phyloP scores from a whole-genome alignment of 2,113 vertebrate genomes.

The Shinisaurus crocodilurus region DNA sequence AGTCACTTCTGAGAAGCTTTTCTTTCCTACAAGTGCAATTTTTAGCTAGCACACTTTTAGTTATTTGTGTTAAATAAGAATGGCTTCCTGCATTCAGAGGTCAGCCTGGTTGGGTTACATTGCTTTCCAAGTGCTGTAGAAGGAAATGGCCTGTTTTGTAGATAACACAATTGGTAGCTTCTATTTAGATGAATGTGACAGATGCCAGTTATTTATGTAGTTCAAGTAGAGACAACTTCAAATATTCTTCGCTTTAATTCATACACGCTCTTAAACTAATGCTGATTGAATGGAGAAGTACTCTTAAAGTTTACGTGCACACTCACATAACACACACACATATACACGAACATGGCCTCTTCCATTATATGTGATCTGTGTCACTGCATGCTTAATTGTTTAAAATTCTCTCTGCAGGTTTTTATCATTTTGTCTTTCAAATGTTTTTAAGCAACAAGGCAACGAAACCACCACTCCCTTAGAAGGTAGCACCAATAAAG shows the following conservation, averaged over 20 bases:
- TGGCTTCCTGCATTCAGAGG: fast-evolving
- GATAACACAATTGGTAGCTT: background rate
- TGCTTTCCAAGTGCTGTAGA: background rate
- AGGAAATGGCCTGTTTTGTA: background rate
- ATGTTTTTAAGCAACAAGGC: background rate
- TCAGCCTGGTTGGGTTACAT: fast-evolving
- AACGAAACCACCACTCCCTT: background rate
- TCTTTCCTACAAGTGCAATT: fast-evolving
- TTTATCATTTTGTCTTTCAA: background rate
- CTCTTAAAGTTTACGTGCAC: background rate
- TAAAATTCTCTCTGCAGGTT: background rate
- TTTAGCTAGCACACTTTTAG: fast-evolving
- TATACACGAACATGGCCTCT: too few species aligned
- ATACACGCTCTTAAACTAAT: background rate
- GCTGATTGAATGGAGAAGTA: background rate
- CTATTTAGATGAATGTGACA: background rate
- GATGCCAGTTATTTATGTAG: background rate
- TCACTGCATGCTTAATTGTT: background rate
- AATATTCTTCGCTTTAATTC: background rate
- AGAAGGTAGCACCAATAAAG: too few species aligned
- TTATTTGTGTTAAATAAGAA: background rate
- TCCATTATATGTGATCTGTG: background rate
- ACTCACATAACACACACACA: background rate
- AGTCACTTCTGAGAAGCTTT: background rate
- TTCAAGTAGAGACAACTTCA: background rate